Conservation (phyloP, 2,888 invertebrate genomes). For the Andrena camellia region DNA sequence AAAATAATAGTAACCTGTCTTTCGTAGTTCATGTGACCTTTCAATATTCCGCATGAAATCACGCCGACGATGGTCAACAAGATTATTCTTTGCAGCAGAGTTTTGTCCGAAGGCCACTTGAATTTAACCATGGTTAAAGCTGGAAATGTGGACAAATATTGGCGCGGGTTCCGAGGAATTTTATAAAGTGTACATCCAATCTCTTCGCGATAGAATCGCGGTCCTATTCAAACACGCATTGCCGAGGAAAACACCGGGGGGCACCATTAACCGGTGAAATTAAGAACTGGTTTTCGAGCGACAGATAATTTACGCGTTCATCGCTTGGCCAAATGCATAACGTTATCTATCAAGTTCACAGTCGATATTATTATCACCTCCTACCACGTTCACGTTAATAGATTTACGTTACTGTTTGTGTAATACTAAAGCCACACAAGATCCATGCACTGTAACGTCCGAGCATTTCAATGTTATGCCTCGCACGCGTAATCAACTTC, state of each 20-base stretch:
- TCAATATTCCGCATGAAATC: constrained; percentile 68
- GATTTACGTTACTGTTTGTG: not conserved
- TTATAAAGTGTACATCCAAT: not conserved
- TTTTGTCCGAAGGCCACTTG: constrained; percentile 49
- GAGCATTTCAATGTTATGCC: constrained; percentile 3
- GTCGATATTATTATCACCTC: not conserved
- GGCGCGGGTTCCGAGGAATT: too few species aligned
- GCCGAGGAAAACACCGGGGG: not conserved
- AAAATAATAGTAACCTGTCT: constrained; percentile 51
- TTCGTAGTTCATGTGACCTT: constrained; percentile 70
- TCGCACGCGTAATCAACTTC: not conserved
- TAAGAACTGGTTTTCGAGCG: not conserved
- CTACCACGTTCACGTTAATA: constrained; percentile 20
- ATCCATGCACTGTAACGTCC: not conserved
- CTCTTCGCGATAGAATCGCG: not conserved
- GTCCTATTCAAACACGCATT: constrained; percentile 15
- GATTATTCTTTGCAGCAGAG: constrained; percentile 66
- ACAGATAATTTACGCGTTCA: constrained; percentile 24
- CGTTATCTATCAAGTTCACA: constrained; percentile 11
- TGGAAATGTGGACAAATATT: not conserved
- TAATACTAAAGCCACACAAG: not conserved
- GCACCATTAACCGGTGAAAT: not conserved
- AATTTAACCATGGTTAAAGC: constrained; percentile 59
- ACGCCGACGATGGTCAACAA: constrained; percentile 65
- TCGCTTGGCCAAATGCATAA: not conserved